Evolutionary conservation across 2,113 vertebrate species (phyloP), one percentile per base, ranked within the genome.

Genomic region (Sardina pilchardus): DNA sequence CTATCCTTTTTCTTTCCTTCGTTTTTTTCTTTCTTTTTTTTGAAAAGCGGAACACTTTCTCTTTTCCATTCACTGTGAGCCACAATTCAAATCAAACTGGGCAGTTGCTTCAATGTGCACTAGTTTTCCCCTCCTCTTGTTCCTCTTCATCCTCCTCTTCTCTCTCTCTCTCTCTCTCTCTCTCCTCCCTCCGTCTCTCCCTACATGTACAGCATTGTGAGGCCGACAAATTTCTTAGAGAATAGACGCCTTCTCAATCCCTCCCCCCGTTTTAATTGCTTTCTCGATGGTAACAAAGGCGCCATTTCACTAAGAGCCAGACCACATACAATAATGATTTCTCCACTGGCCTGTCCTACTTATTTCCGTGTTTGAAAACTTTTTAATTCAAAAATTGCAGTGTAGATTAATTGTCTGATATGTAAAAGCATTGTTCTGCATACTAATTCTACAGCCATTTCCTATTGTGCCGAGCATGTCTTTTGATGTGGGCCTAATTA

Each of bases 371-470:
- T 90, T 89, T 86, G 87, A 93, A 94, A 94, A 94, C 93, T 93
- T 80, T 94, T 92, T 93, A 94, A 94, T 95, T 92, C 71, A 17
- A 78, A 96, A 94, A 95, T 93, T 94, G 91, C 93, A 88, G 89
- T 93, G 93, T 94, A 94, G 93, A 96, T 96, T 95, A 93, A 94
- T 96, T 95, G 95, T 94, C 93, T 95, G 94, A 95, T 94, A 94
- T 92, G 93, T 93, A 93, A 91, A 50, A 93, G 93, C 93, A 94
- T 94, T 95, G 92, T 93, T 95, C 93, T 85, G 94, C 93, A 95
- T 94, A 93, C 93, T 95, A 95, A 95, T 94, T 90, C 92, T 90
- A 93, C 93, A 94, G 87, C 34, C 50, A 86, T 90, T 91, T 86
- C 91, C 92, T 91, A 92, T 91, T 93, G 92, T 94, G 91, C 86